These are phyloP conservation scores for Drosophila parabipectinata DNA, from an alignment of 1,140 invertebrate genomes.

Conservation along the genomic window DNA sequence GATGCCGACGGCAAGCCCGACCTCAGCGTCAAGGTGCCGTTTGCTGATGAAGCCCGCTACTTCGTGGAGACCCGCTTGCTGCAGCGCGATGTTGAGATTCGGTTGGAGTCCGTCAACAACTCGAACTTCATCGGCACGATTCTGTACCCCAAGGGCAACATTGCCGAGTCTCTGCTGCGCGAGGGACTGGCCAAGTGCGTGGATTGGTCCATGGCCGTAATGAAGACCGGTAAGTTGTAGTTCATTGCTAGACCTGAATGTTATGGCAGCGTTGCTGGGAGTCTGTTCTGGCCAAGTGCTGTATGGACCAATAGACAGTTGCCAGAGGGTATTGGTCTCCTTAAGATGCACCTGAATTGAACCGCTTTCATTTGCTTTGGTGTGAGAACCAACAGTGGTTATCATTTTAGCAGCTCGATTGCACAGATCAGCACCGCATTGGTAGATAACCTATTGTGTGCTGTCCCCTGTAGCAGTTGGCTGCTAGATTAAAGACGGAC, in stretches of 20 bases:
- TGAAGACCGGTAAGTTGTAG: conserved; percentile 87
- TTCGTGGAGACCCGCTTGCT: conserved; percentile 96
- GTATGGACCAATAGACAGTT: neutral
- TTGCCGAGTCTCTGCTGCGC: conserved; percentile 95
- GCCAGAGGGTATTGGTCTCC: neutral
- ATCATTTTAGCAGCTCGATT: conserved; percentile 32
- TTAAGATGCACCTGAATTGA: neutral
- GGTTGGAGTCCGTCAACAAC: conserved; percentile 95
- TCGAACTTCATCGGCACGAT: conserved; percentile 98
- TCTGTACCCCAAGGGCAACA: conserved; percentile 96
- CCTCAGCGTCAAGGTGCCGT: conserved; percentile 84
- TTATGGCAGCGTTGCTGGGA: neutral
- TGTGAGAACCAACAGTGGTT: conserved; percentile 6
- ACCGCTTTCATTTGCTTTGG: neutral
- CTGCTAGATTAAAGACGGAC: conserved; percentile 77
- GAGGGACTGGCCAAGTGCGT: conserved; percentile 98
- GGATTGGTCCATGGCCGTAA: conserved; percentile 97
- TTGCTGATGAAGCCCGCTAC: conserved; percentile 87
- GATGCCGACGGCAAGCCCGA: conserved; percentile 88
- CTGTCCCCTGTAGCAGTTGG: conserved; percentile 20
- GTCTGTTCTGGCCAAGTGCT: neutral
- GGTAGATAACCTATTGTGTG: conserved; percentile 49
- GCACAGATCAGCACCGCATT: conserved; percentile 42
- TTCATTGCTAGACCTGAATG: neutral
- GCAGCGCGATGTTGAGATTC: conserved; percentile 96